phyloP scores from a whole-genome alignment of 2,888 invertebrate species.

The Liposcelis brunnea region DNA sequence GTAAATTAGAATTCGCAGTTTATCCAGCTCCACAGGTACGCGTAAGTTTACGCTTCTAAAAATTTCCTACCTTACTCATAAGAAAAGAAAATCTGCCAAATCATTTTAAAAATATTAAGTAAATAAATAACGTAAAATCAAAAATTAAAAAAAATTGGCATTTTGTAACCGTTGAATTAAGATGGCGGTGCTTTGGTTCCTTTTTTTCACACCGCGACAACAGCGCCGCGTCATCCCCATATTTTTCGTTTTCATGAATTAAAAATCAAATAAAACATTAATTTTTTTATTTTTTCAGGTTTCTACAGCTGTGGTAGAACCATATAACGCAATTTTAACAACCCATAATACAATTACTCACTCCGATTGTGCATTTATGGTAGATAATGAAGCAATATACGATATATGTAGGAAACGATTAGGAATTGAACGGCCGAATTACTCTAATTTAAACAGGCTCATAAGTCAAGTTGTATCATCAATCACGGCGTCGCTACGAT shows the following conservation, averaged over 20 bases:
- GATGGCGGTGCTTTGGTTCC: background rate
- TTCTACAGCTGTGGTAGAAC: slow-evolving; percentile 86
- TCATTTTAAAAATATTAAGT: too few relatives aligned
- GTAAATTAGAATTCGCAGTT: slow-evolving; percentile 48
- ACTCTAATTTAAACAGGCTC: slow-evolving; percentile 67
- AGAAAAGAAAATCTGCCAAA: too few relatives aligned
- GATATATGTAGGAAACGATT: slow-evolving; percentile 77
- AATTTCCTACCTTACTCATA: background rate
- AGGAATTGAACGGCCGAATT: slow-evolving; percentile 67
- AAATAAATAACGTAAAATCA: too few relatives aligned
- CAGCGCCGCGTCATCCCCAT: too few relatives aligned
- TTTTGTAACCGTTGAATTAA: too few relatives aligned
- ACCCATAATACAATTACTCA: slow-evolving; percentile 77
- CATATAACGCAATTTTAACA: slow-evolving; percentile 80
- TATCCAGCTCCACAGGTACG: slow-evolving; percentile 62
- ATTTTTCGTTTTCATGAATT: too few relatives aligned
- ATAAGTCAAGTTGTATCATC: slow-evolving; percentile 66
- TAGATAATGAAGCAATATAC: slow-evolving; percentile 91
- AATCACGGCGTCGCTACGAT: slow-evolving; percentile 72
- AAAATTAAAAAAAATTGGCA: too few relatives aligned
- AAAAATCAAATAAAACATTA: too few relatives aligned
- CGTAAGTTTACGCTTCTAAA: background rate
- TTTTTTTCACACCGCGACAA: background rate
- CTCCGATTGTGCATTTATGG: slow-evolving; percentile 86
- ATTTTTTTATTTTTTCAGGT: slow-evolving; percentile 41